Evolutionary conservation across 2,888 invertebrate species (phyloP), one percentile per base, ranked within the genome.

Genomic region (Synanthedon tipuliformis): DNA sequence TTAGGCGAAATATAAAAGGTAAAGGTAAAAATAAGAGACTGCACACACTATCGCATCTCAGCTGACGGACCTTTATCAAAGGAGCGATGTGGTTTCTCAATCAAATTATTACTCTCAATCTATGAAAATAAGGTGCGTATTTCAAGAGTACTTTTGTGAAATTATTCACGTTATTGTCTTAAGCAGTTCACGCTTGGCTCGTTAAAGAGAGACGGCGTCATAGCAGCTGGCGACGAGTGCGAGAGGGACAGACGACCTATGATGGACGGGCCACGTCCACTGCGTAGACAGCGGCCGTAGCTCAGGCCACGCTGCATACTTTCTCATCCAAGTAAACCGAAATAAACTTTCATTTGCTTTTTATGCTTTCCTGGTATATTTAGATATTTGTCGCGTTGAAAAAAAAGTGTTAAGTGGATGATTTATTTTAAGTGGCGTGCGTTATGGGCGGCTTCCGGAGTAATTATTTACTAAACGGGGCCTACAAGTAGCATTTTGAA

Each of bases 381-480:
- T 82, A 78, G 81, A 79, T 27, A 51, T 40, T 78, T 82, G 82
- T 83, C 81, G 76, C 75, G 65, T 64, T 69, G 65, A 79, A 78
- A 80, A 23, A 82, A 83, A 82, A 80, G 84, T 84, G 85, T 84
- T 85, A 86, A 86, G 83, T 85, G 82, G 82, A 82, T 86, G 85
- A 87, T 85, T 85, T 84, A 86, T 83, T 78, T 78, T 81, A 79
- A 82, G 78, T 77, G 79, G 71, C 68, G 67, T 65, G 66, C 68
- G 76, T 82, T 78, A 81, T 71, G 71, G 73, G 62, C 63, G 73
- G 78, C 79, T 86, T 86, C 85, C 86, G 83, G 76, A 66, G 78
- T 75, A 71, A 80, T 84, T 74, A 81, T 78, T 82, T 72, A 76
- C 66, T 63, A 66, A 68, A 65, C 61, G 59, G 64, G 23, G 64